Evolutionary conservation across 2,888 invertebrate genomes (phyloP).

Genomic region (Orgyia antiqua): DNA sequence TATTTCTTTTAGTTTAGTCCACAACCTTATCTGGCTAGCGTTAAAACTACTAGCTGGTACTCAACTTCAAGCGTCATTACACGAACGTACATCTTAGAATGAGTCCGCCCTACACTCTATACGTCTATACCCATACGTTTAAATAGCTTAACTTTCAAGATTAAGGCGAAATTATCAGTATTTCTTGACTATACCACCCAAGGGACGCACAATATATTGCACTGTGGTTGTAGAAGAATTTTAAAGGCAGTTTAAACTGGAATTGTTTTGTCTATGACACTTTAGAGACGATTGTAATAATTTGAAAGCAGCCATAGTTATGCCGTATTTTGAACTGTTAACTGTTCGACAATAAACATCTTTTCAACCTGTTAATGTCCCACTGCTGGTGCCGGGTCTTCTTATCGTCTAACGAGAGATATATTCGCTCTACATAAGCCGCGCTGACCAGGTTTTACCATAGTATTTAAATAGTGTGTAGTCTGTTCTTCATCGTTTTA

Average conservation of each 20-base stretch:
- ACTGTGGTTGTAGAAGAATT: conserved; percentile 23
- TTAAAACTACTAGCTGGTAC: conserved; percentile 30
- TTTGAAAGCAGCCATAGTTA: too few species aligned
- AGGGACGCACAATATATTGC: conserved; percentile 19
- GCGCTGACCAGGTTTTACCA: too few species aligned
- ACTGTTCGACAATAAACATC: too few species aligned
- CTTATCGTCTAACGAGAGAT: too few species aligned
- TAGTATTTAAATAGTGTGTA: too few species aligned
- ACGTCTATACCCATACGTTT: conserved; percentile 14
- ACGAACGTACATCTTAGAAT: conserved; percentile 27
- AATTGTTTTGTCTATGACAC: conserved; percentile 13
- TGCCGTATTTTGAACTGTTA: too few species aligned
- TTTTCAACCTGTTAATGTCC: too few species aligned
- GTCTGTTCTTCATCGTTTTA: too few species aligned
- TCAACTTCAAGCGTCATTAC: conserved; percentile 43
- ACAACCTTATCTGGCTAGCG: conserved; percentile 15
- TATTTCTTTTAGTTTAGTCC: conserved; percentile 5
- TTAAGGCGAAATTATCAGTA: conserved; percentile 26
- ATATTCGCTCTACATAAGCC: too few species aligned
- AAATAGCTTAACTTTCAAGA: conserved; percentile 34
- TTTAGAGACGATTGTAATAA: too few species aligned
- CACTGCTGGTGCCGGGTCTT: too few species aligned
- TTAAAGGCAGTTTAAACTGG: conserved; percentile 14
- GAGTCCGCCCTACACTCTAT: conserved; percentile 13
- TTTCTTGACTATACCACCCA: conserved; percentile 25